Conservation (phyloP, 2,797 vertebrate genomes). For the Pyrrhura leucotis region DNA sequence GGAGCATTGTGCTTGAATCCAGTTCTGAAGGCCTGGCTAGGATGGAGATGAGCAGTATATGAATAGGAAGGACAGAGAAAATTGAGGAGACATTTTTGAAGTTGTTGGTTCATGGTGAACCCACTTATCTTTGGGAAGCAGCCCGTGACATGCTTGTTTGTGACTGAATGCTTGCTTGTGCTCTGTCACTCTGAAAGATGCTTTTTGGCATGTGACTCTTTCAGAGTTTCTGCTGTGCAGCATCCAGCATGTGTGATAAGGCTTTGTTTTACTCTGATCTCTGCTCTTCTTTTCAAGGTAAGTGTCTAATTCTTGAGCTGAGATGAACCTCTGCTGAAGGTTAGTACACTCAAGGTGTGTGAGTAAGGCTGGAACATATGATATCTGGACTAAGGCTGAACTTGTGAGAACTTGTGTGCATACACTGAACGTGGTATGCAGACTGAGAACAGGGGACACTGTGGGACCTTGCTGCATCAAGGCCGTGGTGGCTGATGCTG, state of each 20-base stretch:
- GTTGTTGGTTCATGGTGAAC: not conserved
- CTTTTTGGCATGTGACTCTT: not conserved
- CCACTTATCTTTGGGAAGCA: not conserved
- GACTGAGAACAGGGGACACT: not conserved
- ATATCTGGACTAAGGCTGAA: not conserved
- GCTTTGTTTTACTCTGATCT: not conserved
- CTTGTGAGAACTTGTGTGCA: not conserved
- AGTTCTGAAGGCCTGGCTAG: not conserved
- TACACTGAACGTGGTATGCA: not conserved
- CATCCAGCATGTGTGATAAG: not conserved
- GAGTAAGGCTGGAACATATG: not conserved
- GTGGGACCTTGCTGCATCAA: not conserved
- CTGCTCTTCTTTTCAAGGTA: not conserved
- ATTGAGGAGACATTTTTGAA: not conserved
- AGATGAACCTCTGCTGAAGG: not conserved
- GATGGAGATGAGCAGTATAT: not conserved
- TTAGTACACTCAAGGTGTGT: not conserved
- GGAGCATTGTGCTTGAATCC: not conserved
- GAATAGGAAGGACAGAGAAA: not conserved
- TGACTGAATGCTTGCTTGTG: not conserved
- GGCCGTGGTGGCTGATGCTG: not conserved
- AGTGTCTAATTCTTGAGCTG: slow-evolving; percentile 14
- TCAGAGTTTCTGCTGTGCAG: not conserved
- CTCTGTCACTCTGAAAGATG: not conserved
- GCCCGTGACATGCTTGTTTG: not conserved